Conservation (phyloP, 2,888 invertebrate genomes). For the Chironomus tentans region DNA sequence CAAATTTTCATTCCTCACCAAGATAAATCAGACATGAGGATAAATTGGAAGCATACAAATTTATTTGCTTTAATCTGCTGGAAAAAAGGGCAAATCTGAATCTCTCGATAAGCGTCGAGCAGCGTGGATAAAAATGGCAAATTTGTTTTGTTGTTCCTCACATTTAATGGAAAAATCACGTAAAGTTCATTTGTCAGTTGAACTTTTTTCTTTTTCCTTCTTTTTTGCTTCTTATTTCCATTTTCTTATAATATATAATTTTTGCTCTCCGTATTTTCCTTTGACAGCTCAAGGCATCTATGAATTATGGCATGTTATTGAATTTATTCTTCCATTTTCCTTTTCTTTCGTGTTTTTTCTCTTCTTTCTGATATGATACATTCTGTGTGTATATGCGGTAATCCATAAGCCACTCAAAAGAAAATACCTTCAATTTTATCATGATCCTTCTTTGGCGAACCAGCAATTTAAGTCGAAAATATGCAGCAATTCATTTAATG, state of each 20-base stretch:
- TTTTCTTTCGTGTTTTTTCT: background rate
- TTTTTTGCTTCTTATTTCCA: background rate
- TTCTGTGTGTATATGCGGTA: too few relatives aligned
- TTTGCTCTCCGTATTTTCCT: background rate
- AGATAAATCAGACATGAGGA: background rate
- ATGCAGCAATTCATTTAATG: too few relatives aligned
- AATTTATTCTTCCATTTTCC: background rate
- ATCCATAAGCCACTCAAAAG: too few relatives aligned
- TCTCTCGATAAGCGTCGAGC: background rate
- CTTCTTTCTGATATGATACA: too few relatives aligned
- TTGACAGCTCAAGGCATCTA: background rate
- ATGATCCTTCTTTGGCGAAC: too few relatives aligned
- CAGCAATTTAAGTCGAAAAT: too few relatives aligned
- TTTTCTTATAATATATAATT: too few relatives aligned
- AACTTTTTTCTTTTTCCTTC: background rate
- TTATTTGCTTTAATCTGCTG: conserved; percentile 21
- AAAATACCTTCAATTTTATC: too few relatives aligned
- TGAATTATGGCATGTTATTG: background rate
- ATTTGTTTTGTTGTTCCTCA: background rate
- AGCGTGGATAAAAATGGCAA: background rate
- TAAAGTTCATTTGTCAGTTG: conserved; percentile 24
- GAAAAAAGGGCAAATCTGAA: background rate
- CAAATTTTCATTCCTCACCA: background rate
- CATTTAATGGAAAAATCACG: conserved; percentile 8
- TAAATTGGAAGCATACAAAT: background rate